phyloP scores from a whole-genome alignment of 2,113 vertebrate species.

The Oxyruncus cristatus region DNA sequence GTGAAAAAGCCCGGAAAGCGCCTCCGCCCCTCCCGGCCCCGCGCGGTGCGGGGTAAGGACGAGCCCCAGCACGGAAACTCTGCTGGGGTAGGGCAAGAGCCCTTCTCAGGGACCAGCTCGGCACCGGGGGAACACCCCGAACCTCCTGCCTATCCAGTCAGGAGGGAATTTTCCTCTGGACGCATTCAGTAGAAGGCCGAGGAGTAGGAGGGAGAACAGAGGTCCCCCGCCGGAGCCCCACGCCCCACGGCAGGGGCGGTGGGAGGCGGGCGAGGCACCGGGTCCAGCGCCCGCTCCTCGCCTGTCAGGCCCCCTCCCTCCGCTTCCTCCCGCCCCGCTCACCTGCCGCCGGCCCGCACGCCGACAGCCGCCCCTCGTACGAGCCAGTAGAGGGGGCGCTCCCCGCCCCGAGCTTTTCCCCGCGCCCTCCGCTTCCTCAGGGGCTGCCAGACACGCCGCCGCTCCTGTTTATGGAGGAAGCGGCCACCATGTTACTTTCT shows the following conservation, averaged over 20 bases:
- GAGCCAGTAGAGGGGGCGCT: neutral
- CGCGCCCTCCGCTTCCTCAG: neutral
- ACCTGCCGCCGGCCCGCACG: neutral
- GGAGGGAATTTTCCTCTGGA: neutral
- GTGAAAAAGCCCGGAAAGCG: neutral
- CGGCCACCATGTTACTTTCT: slow-evolving; percentile 49
- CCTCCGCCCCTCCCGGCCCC: neutral
- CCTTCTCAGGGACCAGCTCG: neutral
- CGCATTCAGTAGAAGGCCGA: neutral
- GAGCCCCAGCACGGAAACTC: neutral
- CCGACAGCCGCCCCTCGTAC: neutral
- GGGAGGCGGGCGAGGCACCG: neutral
- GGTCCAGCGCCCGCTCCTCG: neutral
- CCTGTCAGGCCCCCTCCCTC: neutral
- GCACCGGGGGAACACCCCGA: neutral
- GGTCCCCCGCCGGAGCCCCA: neutral
- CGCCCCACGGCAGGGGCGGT: neutral
- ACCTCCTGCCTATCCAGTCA: neutral
- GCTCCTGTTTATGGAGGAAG: neutral
- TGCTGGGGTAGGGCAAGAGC: neutral
- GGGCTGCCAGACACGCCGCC: neutral
- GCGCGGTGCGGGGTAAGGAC: neutral
- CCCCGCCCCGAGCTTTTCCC: neutral
- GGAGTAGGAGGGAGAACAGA: rapidly evolving
- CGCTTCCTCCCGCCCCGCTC: neutral